These are phyloP conservation scores for Archilochus colubris DNA, from an alignment of 2,113 vertebrate species.

Conservation along the genomic window DNA sequence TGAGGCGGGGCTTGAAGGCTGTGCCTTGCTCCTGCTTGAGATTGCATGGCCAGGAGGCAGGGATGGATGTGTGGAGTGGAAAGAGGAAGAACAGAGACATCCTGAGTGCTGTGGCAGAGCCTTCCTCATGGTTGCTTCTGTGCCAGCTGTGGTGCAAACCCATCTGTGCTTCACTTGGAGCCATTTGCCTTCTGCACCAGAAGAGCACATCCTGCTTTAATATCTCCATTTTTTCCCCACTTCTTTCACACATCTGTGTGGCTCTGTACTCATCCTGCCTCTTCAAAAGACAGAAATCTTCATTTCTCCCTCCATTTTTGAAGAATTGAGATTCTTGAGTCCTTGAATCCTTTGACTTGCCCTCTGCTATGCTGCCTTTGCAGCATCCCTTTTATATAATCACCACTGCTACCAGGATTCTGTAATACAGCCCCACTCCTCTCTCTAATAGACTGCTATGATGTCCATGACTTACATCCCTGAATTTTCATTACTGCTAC, in stretches of 20 bases:
- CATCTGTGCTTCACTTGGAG: neutral
- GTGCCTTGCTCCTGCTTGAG: neutral
- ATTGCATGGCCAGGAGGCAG: accelerated
- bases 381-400: slow-evolving; percentile 61
- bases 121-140: neutral
- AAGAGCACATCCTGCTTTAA: neutral
- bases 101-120: neutral
- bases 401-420: slow-evolving; percentile 33
- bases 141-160: neutral
- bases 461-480: slow-evolving; percentile 70
- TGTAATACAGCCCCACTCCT: slow-evolving; percentile 42
- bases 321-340: slow-evolving; percentile 43
- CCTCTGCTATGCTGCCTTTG: slow-evolving; percentile 47
- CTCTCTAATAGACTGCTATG: slow-evolving; percentile 59
- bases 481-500: slow-evolving; percentile 68
- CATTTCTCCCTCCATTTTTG: slow-evolving; percentile 44
- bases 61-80: neutral
- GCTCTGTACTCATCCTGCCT: neutral
- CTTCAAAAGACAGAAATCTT: slow-evolving; percentile 52
- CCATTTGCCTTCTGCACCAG: neutral
- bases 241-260: neutral
- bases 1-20: neutral
- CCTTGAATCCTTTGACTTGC: slow-evolving; percentile 54
- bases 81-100: neutral
- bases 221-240: neutral